Conservation (phyloP, 2,888 invertebrate genomes). For the Callyntrura guangdongensis region DNA sequence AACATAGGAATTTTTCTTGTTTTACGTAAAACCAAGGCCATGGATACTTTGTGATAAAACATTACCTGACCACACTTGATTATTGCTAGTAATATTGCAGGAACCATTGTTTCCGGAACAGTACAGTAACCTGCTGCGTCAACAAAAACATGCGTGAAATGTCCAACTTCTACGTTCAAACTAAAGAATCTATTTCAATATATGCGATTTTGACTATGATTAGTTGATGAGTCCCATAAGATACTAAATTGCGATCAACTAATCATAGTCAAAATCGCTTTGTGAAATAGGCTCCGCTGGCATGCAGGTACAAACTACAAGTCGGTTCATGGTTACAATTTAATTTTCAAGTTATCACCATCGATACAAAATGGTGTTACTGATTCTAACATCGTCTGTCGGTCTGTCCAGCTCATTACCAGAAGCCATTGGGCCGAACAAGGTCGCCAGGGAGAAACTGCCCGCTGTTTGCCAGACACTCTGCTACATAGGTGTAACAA, state of each 20-base stretch:
- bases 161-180: conserved; percentile 90
- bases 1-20: no score
- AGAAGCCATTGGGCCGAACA: conserved; percentile 87
- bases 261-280: no score
- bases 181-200: conserved; percentile 89
- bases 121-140: conserved; percentile 96
- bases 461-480: conserved; percentile 91
- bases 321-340: conserved; percentile 91
- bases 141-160: conserved; percentile 96
- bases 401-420: conserved; percentile 88
- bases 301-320: conserved; percentile 94
- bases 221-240: no score
- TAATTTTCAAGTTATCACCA: conserved; percentile 88
- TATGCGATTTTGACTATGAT: no score
- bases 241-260: no score
- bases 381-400: conserved; percentile 89
- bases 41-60: no score
- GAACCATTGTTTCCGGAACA: conserved; percentile 96
- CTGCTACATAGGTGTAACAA: no score
- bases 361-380: conserved; percentile 91
- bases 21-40: no score
- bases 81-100: conserved; percentile 88
- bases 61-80: conserved; percentile 82
- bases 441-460: conserved; percentile 90
- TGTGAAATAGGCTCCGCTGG: conserved; percentile 91